A percentile compares a stretch with the other conserved stretches of the same genome.
Evolutionary conservation across 1,140 invertebrate species (phyloP).

Genomic region (Drosophila grimshawi): DNA sequence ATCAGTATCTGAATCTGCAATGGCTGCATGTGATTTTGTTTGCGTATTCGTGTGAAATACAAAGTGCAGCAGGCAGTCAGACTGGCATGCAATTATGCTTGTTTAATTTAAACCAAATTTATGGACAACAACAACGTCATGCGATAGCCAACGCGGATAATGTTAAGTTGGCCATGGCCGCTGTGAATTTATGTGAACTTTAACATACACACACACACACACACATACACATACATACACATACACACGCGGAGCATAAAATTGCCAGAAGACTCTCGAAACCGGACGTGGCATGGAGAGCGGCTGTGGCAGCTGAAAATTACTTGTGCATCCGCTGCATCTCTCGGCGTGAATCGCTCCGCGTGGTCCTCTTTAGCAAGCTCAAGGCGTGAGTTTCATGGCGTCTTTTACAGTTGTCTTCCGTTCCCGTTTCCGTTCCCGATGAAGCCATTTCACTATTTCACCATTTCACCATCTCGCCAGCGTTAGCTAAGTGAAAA

Average conservation of each 20-base stretch:
- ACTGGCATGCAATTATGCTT: constrained; percentile 69
- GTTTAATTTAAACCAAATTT: constrained; percentile 72
- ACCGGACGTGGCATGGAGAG: constrained; percentile 35
- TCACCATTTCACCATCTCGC: background rate
- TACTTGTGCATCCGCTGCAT: constrained; percentile 79
- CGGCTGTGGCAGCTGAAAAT: constrained; percentile 63
- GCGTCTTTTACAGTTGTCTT: constrained; percentile 74
- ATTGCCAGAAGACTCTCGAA: constrained; percentile 29
- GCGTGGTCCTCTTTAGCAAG: constrained; percentile 62
- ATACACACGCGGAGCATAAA: constrained; percentile 29
- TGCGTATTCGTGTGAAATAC: background rate
- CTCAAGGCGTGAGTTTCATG: constrained; percentile 76
- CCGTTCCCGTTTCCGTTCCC: constrained; percentile 32
- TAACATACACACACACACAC: constrained; percentile 19
- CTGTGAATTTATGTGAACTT: constrained; percentile 37
- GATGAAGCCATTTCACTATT: constrained; percentile 56
- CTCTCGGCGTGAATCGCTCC: constrained; percentile 63
- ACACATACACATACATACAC: background rate
- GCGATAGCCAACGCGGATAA: constrained; percentile 38
- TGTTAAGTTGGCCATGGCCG: constrained; percentile 45
- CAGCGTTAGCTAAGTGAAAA: constrained; percentile 72
- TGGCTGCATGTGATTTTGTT: constrained; percentile 9
- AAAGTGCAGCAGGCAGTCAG: constrained; percentile 37
- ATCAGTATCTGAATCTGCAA: constrained; percentile 38
- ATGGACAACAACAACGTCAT: constrained; percentile 35